Conservation (phyloP, 1,140 invertebrate genomes). For the Venustaconcha ellipsiformis region DNA sequence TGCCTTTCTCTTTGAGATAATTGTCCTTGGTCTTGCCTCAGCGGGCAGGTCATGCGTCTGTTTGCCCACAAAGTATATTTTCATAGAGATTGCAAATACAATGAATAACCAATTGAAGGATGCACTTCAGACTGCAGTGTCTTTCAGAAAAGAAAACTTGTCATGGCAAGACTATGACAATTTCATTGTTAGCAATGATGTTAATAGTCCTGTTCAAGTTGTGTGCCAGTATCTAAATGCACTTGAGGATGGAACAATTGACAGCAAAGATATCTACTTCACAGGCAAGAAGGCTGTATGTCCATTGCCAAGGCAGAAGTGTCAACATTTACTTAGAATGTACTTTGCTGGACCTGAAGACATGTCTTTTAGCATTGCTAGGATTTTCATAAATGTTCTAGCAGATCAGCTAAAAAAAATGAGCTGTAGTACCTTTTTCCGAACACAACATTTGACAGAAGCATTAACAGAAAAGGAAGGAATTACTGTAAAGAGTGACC, state of each 20-base stretch:
- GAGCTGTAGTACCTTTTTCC: constrained; percentile 32
- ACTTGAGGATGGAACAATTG: constrained; percentile 17
- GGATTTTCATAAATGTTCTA: constrained; percentile 23
- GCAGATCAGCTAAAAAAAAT: constrained; percentile 37
- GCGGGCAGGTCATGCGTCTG: constrained; percentile 14
- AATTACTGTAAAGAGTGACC: constrained; percentile 7
- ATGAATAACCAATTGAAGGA: constrained; percentile 27
- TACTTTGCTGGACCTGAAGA: constrained; percentile 32
- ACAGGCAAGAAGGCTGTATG: neutral
- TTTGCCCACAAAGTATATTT: constrained; percentile 25
- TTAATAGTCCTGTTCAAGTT: constrained; percentile 44
- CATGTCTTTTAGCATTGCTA: constrained; percentile 34
- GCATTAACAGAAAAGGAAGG: constrained; percentile 12
- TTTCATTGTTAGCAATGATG: constrained; percentile 30
- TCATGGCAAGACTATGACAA: constrained; percentile 37
- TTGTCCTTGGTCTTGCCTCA: constrained; percentile 29
- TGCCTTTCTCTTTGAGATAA: constrained; percentile 36
- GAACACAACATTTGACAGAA: constrained; percentile 8
- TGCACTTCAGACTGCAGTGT: constrained; percentile 25
- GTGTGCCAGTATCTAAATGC: constrained; percentile 39
- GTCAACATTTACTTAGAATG: constrained; percentile 28
- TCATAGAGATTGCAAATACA: constrained; percentile 41
- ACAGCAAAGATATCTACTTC: constrained; percentile 34
- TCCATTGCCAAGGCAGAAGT: constrained; percentile 18
- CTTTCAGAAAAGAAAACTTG: constrained; percentile 30